phyloP scores from a whole-genome alignment of 1,140 invertebrate genomes.

The Bilobella aurantiaca region DNA sequence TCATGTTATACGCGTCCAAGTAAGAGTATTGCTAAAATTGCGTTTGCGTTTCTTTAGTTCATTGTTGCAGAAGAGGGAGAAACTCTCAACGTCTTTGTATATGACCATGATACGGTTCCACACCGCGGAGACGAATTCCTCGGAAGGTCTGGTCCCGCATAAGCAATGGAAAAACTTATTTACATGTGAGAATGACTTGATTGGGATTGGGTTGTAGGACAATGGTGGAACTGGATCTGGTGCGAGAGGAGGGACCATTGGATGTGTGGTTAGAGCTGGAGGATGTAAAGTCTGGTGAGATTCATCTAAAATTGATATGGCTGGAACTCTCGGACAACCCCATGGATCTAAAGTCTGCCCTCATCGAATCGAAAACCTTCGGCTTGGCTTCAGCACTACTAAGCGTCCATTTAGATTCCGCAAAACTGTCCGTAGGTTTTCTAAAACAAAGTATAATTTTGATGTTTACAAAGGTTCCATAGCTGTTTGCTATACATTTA shows the following conservation, averaged over 20 bases:
- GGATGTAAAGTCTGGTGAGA: slow-evolving; percentile 81
- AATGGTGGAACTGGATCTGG: slow-evolving; percentile 34
- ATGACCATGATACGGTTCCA: slow-evolving; percentile 35
- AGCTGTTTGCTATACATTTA: too few relatives aligned
- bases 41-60: slow-evolving; percentile 20
- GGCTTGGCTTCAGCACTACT: slow-evolving; percentile 48
- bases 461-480: too few relatives aligned
- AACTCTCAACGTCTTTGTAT: slow-evolving; percentile 23
- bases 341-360: slow-evolving; percentile 51
- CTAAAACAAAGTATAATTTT: too few relatives aligned
- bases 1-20: neutral
- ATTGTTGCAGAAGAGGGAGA: slow-evolving; percentile 29
- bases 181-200: too few relatives aligned
- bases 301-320: slow-evolving; percentile 80
- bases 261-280: slow-evolving; percentile 76
- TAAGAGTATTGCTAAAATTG: neutral
- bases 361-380: slow-evolving; percentile 24
- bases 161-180: too few relatives aligned
- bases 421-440: slow-evolving; percentile 70
- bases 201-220: too few relatives aligned
- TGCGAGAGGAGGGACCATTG: slow-evolving; percentile 31
- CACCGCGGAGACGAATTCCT: slow-evolving; percentile 43
- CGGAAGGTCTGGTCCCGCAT: slow-evolving; percentile 37
- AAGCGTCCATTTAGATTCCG: slow-evolving; percentile 77
- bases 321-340: slow-evolving; percentile 62